A percentile compares a stretch with the other conserved stretches of the same genome.
Conservation (phyloP, 2,888 invertebrate genomes). For the Meandrusa payeni region DNA sequence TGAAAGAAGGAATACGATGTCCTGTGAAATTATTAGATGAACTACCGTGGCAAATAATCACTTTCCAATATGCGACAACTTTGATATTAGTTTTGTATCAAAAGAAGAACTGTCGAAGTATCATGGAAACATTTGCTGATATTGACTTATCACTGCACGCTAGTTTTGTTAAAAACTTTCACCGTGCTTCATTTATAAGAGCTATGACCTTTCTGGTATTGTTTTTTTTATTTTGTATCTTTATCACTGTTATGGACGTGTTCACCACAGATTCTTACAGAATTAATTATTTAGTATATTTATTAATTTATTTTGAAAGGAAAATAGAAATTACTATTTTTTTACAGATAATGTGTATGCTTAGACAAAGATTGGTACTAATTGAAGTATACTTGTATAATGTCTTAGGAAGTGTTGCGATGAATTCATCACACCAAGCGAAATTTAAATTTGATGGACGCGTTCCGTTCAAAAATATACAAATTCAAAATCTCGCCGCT, state of each 20-base stretch:
- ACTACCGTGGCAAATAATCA: constrained; percentile 36
- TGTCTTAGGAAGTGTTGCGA: constrained; percentile 40
- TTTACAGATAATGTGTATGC: constrained; percentile 12
- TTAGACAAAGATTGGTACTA: constrained; percentile 35
- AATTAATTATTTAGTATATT: too few species aligned
- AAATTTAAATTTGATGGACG: constrained; percentile 42
- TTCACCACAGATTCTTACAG: too few species aligned
- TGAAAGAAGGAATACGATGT: too few species aligned
- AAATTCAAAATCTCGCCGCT: constrained; percentile 47
- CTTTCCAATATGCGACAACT: constrained; percentile 39
- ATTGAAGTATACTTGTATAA: constrained; percentile 46
- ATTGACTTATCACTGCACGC: constrained; percentile 33
- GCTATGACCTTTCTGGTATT: background rate
- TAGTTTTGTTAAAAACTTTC: background rate
- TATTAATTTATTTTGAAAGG: constrained; percentile 6
- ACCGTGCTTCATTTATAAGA: background rate
- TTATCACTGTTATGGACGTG: too few species aligned
- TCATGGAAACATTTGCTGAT: constrained; percentile 39
- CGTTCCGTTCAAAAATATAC: constrained; percentile 38
- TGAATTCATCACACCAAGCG: constrained; percentile 29
- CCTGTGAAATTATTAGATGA: constrained; percentile 28
- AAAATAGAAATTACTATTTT: constrained; percentile 9
- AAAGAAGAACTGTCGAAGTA: constrained; percentile 35
- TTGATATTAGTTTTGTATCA: constrained; percentile 35
- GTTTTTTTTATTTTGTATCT: background rate